Conservation (phyloP, 2,888 invertebrate species). For the Troglohyphantes excavatus region DNA sequence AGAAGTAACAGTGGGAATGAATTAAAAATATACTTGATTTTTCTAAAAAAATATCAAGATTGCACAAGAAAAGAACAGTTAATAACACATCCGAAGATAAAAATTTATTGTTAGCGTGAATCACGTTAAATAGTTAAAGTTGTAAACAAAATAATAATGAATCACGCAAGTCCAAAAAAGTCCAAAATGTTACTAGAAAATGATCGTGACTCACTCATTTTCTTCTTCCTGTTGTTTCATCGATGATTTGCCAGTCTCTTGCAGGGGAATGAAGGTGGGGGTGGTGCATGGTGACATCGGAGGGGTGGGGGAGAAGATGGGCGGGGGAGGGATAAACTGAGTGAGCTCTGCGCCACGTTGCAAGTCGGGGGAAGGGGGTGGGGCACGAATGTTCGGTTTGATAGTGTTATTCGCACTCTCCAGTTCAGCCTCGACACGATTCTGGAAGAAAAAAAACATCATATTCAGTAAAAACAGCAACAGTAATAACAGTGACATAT, state of each 20-base stretch:
- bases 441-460: conserved; percentile 14
- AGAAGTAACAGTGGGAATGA: too few relatives aligned
- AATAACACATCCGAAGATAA: too few relatives aligned
- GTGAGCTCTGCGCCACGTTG: conserved; percentile 41
- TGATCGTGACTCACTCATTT: conserved; percentile 68
- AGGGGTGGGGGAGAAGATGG: conserved; percentile 45
- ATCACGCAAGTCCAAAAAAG: too few relatives aligned
- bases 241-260: conserved; percentile 20
- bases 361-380: conserved; percentile 65
- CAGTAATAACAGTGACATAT: too few relatives aligned
- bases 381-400: conserved; percentile 57
- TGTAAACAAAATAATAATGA: too few relatives aligned
- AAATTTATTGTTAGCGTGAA: too few relatives aligned
- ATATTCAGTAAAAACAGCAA: too few relatives aligned
- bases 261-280: conserved; percentile 55
- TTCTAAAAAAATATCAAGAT: too few relatives aligned
- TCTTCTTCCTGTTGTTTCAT: background rate
- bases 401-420: conserved; percentile 47
- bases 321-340: conserved; percentile 56
- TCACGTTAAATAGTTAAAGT: too few relatives aligned
- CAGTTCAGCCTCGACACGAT: conserved; percentile 16
- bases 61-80: too few relatives aligned
- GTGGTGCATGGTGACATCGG: conserved; percentile 23
- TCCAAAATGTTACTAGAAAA: too few relatives aligned
- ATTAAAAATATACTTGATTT: too few relatives aligned